Base-by-base conservation (phyloP, 2,888 invertebrate genomes). In the Pherbina coryleti region DNA sequence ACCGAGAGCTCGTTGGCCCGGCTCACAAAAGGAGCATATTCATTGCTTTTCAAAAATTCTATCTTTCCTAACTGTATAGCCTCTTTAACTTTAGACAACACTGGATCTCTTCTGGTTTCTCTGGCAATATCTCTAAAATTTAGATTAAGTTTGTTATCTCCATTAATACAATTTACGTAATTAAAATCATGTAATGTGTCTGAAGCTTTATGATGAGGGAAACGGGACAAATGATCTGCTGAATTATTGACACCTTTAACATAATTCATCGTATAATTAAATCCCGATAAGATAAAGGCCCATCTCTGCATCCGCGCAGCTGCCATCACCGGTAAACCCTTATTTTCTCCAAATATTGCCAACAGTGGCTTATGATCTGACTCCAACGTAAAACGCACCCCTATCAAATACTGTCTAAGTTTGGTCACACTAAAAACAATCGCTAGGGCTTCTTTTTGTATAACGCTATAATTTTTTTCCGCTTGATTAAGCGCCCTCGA, bases 1-100 rank as follows among this genome's bases (percentile, higher is more conserved):
- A 87, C 80, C 73, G 85, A 85, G 0, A 82, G 78, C 3, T 81
- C 62, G 60, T 82, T 82, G 28, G 82, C 11, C 84, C 86, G 44
- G 85, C 75, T 67, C 69, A 62, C 44, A 70, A 70, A 78, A 31
- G 75, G 37, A 51, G 75, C 7, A 64, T 74, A 64, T 51, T 64
- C n/a, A 37, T 72, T 37, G 62, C 53, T 71, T 60, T 66, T 76
- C 44, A 81, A 51, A 22, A 77, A 60, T n/a, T 51, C 17, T 57
- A 75, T 31, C 17, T 64, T 75, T 37, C 71, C 73, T 28, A 71
- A 49, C 60, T 69, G 51, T 66, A 76, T 70, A 11, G 60, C 51
- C 44, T 76, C n/a, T 34, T 64, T 34, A 19, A 77, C 44, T 67
- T 77, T 74, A 31, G 78, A 75, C 22, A 78, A 69, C 17, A 76